These are phyloP conservation scores for Altica lythri DNA, from an alignment of 2,888 invertebrate genomes.

Conservation along the genomic window DNA sequence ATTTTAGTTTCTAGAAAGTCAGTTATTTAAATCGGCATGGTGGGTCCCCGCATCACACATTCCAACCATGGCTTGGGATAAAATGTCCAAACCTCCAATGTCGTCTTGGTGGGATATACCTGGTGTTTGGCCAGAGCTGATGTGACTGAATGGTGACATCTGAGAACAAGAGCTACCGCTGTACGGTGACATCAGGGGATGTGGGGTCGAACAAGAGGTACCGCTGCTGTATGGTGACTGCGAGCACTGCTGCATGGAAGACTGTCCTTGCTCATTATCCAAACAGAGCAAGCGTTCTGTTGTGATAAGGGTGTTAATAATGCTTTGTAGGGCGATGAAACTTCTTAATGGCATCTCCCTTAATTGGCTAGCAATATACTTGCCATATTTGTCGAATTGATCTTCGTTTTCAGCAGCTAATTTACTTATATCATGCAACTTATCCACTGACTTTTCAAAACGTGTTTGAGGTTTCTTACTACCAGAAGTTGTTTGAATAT, in stretches of 20 bases:
- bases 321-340: constrained; percentile 11
- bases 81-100: constrained; percentile 16
- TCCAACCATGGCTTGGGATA: constrained; percentile 16
- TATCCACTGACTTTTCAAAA: constrained; percentile 10
- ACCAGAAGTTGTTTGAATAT: constrained; percentile 3
- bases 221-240: constrained; percentile 4
- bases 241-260: constrained; percentile 9
- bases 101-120: constrained; percentile 6
- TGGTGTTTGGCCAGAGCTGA: constrained; percentile 14
- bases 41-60: constrained; percentile 9
- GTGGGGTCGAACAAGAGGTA: constrained; percentile 9
- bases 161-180: constrained; percentile 17
- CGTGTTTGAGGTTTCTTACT: constrained; percentile 10
- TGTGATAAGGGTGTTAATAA: constrained; percentile 3
- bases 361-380: constrained; percentile 11
- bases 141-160: constrained; percentile 14
- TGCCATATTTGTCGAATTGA: constrained; percentile 5
- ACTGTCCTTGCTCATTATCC: constrained; percentile 6
- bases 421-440: constrained; percentile 9
- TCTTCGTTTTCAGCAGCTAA: constrained; percentile 6
- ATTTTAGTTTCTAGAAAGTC: background rate
- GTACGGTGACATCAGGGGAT: constrained; percentile 10
- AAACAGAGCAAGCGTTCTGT: constrained; percentile 6
- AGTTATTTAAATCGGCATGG: constrained; percentile 7
- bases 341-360: constrained; percentile 11